A percentile compares a stretch with the other conserved stretches of the same genome.
Conservation (phyloP, 1,140 invertebrate species). For the Drosophila micromelanica region DNA sequence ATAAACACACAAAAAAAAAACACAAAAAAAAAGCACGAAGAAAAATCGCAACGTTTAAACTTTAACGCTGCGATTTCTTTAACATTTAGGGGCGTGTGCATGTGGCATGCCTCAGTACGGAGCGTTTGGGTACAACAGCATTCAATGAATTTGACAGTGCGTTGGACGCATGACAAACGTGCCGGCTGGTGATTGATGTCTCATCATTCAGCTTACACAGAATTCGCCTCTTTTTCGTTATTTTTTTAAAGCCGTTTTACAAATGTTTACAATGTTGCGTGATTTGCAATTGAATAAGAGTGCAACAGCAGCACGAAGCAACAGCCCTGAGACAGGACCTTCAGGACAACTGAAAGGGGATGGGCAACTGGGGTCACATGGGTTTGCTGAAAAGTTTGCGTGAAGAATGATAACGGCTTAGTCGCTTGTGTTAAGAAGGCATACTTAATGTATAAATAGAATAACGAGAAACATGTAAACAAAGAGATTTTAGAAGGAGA, state of each 20-base stretch:
- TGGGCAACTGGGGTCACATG: background rate
- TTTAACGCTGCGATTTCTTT: slow-evolving; percentile 61
- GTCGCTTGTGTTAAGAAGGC: background rate
- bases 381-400: slow-evolving; percentile 18
- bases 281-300: slow-evolving; percentile 80
- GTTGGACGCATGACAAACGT: slow-evolving; percentile 72
- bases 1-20: slow-evolving; percentile 3
- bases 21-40: slow-evolving; percentile 38
- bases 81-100: slow-evolving; percentile 30
- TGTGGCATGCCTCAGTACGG: slow-evolving; percentile 10
- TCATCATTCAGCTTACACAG: slow-evolving; percentile 74
- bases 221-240: slow-evolving; percentile 27
- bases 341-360: background rate
- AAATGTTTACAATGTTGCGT: slow-evolving; percentile 83
- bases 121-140: slow-evolving; percentile 31
- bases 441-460: background rate
- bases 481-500: background rate
- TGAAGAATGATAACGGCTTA: slow-evolving; percentile 5
- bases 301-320: slow-evolving; percentile 22
- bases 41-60: slow-evolving; percentile 64
- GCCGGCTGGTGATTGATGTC: slow-evolving; percentile 72
- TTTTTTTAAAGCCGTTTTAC: slow-evolving; percentile 75
- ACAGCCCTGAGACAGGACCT: slow-evolving; percentile 5
- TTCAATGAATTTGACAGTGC: slow-evolving; percentile 74
- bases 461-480: background rate